Base-by-base conservation (phyloP, 2,113 vertebrate species). In the Oryzias curvinotus region DNA sequence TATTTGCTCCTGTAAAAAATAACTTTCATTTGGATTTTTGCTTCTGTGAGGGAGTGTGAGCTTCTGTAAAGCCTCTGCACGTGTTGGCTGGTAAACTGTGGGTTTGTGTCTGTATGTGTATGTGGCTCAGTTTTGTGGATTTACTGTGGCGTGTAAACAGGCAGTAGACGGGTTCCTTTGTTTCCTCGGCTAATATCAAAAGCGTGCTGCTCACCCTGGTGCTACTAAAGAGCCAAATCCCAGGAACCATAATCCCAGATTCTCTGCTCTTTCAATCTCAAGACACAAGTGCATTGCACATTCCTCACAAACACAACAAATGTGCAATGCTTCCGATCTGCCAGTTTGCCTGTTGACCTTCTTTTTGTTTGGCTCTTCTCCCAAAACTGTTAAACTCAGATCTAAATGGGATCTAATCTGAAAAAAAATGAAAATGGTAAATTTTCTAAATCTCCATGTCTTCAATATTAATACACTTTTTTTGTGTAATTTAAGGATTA, bases 101-200 rank as follows among this genome's bases (percentile, higher is more conserved):
- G 52, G 44, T 49, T 64, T 26, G 10, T 63, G 7, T 70, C 63
- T 62, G 6, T 57, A 55, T 21, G 58, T 54, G 44, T 46, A 64
- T 26, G 12, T 62, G 7, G 47, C 73, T 68, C 71, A 67, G 81
- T 88, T 64, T 81, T 72, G 84, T 86, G 85, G 83, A 87, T 86
- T 89, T 87, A 73, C 72, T 80, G 71, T 68, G 68, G 56, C 72
- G 70, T 72, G 77, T 88, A 86, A 88, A 84, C 80, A 85, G 76
- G 45, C 65, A 66, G 45, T 26, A 88, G 68, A 91, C 79, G 89
- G 77, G 71, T 54, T 54, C 71, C 79, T 85, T 91, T 91, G 90
- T 91, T 90, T 82, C 51, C 17, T 28, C 28, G 51, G 73, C 56
- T 86, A 81, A 89, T 86, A 56, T 81, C 73, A 58, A 52, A 68